A percentile compares a stretch with the other conserved stretches of the same genome.
Evolutionary conservation across 2,888 invertebrate species (phyloP).

Genomic region (Sphaerophoria taeniata): DNA sequence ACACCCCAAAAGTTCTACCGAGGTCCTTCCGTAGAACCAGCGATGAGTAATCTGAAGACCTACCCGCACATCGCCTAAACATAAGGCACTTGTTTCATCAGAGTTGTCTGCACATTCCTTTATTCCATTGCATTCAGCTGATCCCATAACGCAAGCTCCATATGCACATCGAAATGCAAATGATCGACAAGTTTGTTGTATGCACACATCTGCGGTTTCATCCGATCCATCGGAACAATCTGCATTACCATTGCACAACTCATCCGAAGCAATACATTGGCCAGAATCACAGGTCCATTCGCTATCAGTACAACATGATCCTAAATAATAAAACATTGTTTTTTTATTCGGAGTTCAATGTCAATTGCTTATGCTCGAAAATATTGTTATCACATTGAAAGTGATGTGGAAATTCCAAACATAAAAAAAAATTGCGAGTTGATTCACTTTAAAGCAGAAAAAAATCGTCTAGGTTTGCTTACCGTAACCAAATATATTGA

Average conservation of each 20-base stretch:
- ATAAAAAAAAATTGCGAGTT: background rate
- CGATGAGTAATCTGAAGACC: slow-evolving; percentile 25
- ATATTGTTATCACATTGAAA: background rate
- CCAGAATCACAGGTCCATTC: slow-evolving; percentile 79
- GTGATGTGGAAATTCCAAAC: slow-evolving; percentile 15
- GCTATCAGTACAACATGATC: slow-evolving; percentile 65
- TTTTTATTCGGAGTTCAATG: background rate
- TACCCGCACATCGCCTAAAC: slow-evolving; percentile 62
- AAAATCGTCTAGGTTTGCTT: background rate
- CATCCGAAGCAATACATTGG: slow-evolving; percentile 77
- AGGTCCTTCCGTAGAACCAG: no score
- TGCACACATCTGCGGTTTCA: slow-evolving; percentile 78
- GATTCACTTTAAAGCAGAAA: background rate
- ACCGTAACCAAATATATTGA: slow-evolving; percentile 26
- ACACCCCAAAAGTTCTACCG: no score
- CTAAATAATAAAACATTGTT: slow-evolving; percentile 17
- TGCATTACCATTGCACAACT: slow-evolving; percentile 77
- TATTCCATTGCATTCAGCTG: slow-evolving; percentile 71
- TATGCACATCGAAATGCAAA: slow-evolving; percentile 82
- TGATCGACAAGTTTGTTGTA: slow-evolving; percentile 82
- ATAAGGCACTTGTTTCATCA: slow-evolving; percentile 58
- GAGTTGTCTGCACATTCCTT: slow-evolving; percentile 77
- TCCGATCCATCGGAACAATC: slow-evolving; percentile 80
- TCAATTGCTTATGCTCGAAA: background rate
- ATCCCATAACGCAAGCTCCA: slow-evolving; percentile 77